Conservation (phyloP, 1,140 invertebrate species). For the Cherax destructor region DNA sequence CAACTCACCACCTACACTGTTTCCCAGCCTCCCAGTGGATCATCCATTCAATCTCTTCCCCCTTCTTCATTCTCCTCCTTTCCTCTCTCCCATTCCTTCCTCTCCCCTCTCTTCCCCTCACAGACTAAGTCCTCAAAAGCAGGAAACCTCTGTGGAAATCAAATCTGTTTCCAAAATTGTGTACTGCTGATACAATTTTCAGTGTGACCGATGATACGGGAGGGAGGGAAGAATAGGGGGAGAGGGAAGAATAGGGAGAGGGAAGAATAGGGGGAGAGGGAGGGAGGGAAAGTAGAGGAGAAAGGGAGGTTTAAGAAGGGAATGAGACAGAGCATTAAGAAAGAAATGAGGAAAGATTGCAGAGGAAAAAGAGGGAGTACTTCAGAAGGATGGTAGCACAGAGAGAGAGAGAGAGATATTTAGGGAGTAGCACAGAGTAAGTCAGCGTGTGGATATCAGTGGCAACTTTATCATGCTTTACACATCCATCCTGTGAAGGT, state of each 20-base stretch:
- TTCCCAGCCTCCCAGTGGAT: background rate
- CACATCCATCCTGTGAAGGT: too few relatives aligned
- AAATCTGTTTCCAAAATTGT: conserved; percentile 62
- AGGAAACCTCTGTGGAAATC: conserved; percentile 48
- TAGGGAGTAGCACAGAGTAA: too few relatives aligned
- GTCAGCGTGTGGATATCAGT: too few relatives aligned
- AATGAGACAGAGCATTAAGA: too few relatives aligned
- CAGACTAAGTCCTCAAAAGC: background rate
- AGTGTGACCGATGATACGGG: conserved; percentile 31
- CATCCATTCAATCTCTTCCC: background rate
- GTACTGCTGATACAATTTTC: conserved; percentile 60
- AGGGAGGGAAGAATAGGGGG: background rate
- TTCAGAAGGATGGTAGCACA: too few relatives aligned
- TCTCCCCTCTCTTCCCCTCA: background rate
- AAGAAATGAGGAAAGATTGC: too few relatives aligned
- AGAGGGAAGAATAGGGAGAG: background rate
- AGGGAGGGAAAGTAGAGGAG: too few relatives aligned
- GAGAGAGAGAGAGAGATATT: too few relatives aligned
- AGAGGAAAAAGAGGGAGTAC: too few relatives aligned
- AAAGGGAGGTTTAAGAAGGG: too few relatives aligned
- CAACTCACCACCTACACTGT: background rate
- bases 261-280: background rate
- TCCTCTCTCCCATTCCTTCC: background rate
- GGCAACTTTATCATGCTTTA: too few relatives aligned
- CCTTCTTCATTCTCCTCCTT: background rate